Percentiles rank a stretch among this genome's conserved stretches.
phyloP scores from a whole-genome alignment of 1,140 invertebrate genomes.

The Caenorhabditis inopinata region DNA sequence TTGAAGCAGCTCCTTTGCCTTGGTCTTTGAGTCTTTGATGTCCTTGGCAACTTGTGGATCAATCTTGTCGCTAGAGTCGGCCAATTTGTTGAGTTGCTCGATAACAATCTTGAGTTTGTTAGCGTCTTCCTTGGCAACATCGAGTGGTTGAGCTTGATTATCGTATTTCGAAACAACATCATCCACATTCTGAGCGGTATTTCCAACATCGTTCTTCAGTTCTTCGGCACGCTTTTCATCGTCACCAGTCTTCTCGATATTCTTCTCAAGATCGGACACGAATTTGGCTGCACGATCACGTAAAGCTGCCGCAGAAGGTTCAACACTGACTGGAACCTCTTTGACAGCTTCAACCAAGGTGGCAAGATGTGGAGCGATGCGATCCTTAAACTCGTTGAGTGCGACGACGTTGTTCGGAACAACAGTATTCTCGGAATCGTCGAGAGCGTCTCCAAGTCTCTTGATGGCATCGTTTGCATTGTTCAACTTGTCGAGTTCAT shows the following conservation, averaged over 20 bases:
- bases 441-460: slow-evolving; percentile 15
- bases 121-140: not conserved
- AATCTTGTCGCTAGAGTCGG: too few species aligned
- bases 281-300: not conserved
- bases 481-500: too few species aligned
- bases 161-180: slow-evolving; percentile 12
- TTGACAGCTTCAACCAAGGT: not conserved
- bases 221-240: slow-evolving; percentile 1
- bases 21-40: slow-evolving; percentile 11
- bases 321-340: not conserved
- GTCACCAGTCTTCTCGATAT: not conserved
- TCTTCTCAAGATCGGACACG: not conserved
- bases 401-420: not conserved
- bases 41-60: not conserved
- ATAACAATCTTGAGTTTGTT: not conserved
- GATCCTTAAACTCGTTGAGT: not conserved
- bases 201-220: not conserved
- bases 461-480: too few species aligned
- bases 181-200: not conserved
- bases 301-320: not conserved
- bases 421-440: not conserved
- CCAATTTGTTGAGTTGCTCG: slow-evolving; percentile 13
- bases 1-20: not conserved
- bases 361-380: not conserved
- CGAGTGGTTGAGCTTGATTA: slow-evolving; percentile 5